Evolutionary conservation across 2,797 vertebrate genomes (phyloP).

Genomic region (Ctenopoma multispine): DNA sequence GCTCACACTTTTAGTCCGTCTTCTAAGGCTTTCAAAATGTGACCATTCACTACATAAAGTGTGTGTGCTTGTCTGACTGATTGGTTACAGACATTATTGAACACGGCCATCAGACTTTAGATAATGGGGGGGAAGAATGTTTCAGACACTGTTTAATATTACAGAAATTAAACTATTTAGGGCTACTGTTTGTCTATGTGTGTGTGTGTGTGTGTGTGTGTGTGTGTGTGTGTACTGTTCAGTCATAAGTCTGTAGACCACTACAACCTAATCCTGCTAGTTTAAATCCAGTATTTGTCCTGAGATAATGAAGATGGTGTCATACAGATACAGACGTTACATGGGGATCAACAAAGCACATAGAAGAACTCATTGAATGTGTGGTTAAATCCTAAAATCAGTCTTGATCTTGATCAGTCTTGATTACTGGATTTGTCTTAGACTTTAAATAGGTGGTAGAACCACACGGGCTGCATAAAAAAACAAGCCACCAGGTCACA

Average conservation of each 20-base stretch:
- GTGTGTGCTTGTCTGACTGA: no score
- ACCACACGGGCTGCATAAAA: slow-evolving; percentile 16
- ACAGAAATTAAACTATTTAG: no score
- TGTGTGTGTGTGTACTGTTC: no score
- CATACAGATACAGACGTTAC: neutral
- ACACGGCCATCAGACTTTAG: no score
- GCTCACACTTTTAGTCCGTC: neutral
- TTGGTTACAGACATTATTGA: no score
- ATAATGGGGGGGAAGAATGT: no score
- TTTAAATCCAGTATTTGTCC: neutral
- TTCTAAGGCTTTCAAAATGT: neutral
- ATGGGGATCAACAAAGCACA: neutral
- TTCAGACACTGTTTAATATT: no score
- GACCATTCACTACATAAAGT: neutral
- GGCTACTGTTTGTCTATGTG: no score
- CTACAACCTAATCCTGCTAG: no score
- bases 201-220: no score
- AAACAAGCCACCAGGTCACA: neutral
- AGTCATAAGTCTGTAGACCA: no score
- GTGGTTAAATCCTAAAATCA: neutral
- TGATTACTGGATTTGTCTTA: neutral
- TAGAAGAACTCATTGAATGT: neutral
- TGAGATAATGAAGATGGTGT: neutral
- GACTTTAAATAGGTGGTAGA: neutral
- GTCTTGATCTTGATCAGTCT: neutral